Percentiles rank a stretch among this genome's conserved stretches.
These are phyloP conservation scores for Eleutherodactylus coqui DNA, from an alignment of 2,797 vertebrate species.

Conservation along the genomic window DNA sequence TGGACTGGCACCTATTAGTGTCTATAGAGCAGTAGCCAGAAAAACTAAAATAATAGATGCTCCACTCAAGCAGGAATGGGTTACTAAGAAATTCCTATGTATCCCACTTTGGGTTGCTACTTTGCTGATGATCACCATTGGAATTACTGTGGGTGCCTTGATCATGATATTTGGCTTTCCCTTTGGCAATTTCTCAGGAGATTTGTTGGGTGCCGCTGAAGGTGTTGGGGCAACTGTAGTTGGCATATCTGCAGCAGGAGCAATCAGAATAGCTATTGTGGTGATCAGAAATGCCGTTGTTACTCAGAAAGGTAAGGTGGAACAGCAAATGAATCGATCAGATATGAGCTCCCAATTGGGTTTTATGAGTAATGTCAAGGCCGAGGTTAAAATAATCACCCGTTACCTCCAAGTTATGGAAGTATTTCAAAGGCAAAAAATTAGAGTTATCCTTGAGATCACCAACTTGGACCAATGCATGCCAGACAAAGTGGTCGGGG, in stretches of 20 bases:
- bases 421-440: conserved; percentile 75
- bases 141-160: conserved; percentile 42
- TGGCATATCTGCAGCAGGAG: conserved; percentile 67
- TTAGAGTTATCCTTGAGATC: conserved; percentile 88
- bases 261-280: conserved; percentile 67
- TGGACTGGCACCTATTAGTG: conserved; percentile 83
- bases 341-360: conserved; percentile 87
- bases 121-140: conserved; percentile 43
- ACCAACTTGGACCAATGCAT: conserved; percentile 87
- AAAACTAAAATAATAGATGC: conserved; percentile 63
- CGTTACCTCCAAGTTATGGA: conserved; percentile 76
- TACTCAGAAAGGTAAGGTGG: conserved; percentile 71
- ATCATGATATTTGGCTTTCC: conserved; percentile 63
- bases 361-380: conserved; percentile 91
- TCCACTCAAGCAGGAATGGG: conserved; percentile 71
- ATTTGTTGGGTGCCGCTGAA: conserved; percentile 40
- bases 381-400: conserved; percentile 84
- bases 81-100: conserved; percentile 66
- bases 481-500: conserved; percentile 84
- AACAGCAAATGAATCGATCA: conserved; percentile 76
- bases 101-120: conserved; percentile 60
- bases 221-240: conserved; percentile 59
- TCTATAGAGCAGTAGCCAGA: conserved; percentile 77
- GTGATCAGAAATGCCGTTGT: conserved; percentile 74
- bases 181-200: conserved; percentile 27